Base-by-base conservation (phyloP, 2,888 invertebrate species). In the Graphium colonna region DNA sequence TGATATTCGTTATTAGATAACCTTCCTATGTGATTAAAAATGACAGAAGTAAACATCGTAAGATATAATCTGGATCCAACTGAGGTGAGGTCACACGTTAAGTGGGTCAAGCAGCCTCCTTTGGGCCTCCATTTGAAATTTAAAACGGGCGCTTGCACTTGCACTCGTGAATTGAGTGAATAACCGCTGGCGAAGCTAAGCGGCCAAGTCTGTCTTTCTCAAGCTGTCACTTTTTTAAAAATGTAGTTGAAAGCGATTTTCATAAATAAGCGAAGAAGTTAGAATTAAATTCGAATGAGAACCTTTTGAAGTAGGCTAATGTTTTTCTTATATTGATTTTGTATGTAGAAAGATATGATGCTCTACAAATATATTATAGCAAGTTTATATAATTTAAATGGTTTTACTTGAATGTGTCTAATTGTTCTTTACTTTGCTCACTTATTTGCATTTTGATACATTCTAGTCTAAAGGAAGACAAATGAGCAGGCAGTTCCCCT, bases 101-200 rank as follows among this genome's bases (percentile, higher is more conserved):
- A 46, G 46, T 46, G 40, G 46, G 46, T 52, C 52, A 52, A 46
- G 45, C 46, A 31, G 39, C 33, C 21, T 52, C 52, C 52, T 52
- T 46, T 46, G 40, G 52, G 46, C 26, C 18, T 18, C 12, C 41
- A 46, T 47, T 52, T 52, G 33, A 40, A 52, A 52, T 52, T 41
- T 52, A 52, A 52, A 52, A 46, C 52, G 46, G 13, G 40, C 41
- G 51, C 31, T 45, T 51, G 21, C 39, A 39, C 45, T 16, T 16
- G 39, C 28, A 13, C 36, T 45, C 10, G n/a, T 46, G 41, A 52
- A 52, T 41, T n/a, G 12, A 15, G 40, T 46, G 33, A 52, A 47
- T 26, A 31, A 18, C 40, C 26, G 10, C 45, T 17, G 36, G 13
- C 12, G 28, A 21, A 13, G 15, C 10, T 5, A 33, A 26, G 10